phyloP scores from a whole-genome alignment of 1,140 invertebrate species.

The Kradibia gibbosae region DNA sequence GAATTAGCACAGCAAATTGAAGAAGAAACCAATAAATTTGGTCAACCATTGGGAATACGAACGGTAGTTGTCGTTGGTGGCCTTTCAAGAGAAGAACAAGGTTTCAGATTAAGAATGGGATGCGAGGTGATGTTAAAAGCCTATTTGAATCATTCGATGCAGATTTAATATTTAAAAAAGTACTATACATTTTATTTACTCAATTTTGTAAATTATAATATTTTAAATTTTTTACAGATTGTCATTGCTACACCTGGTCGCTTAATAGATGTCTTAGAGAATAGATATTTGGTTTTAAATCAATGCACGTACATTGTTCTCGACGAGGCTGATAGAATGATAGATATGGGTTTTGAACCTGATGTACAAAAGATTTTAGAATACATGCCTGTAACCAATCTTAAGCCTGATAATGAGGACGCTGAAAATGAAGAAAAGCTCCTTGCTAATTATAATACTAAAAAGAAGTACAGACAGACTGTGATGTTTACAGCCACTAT shows the following conservation, averaged over 20 bases:
- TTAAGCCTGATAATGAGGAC: conserved; percentile 98
- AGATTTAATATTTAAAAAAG: conserved; percentile 1
- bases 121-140: conserved; percentile 82
- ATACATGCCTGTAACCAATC: conserved; percentile 98
- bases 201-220: conserved; percentile 1
- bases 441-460: conserved; percentile 95
- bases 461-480: conserved; percentile 98
- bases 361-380: conserved; percentile 99
- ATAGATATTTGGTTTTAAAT: conserved; percentile 96
- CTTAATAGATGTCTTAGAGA: conserved; percentile 98
- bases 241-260: conserved; percentile 99
- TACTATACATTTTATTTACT: not conserved
- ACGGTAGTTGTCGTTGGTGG: conserved; percentile 99
- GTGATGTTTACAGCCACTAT: conserved; percentile 99
- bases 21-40: conserved; percentile 99
- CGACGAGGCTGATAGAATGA: conserved; percentile 98
- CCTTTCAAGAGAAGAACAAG: conserved; percentile 97
- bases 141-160: not conserved
- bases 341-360: conserved; percentile 99
- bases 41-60: conserved; percentile 92
- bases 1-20: conserved; percentile 99
- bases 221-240: conserved; percentile 77
- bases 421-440: conserved; percentile 96
- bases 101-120: conserved; percentile 94
- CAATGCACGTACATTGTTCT: conserved; percentile 96